Percentiles rank a stretch among this genome's conserved stretches.
Conservation (phyloP, 2,888 invertebrate species). For the Calliscelio sp. region DNA sequence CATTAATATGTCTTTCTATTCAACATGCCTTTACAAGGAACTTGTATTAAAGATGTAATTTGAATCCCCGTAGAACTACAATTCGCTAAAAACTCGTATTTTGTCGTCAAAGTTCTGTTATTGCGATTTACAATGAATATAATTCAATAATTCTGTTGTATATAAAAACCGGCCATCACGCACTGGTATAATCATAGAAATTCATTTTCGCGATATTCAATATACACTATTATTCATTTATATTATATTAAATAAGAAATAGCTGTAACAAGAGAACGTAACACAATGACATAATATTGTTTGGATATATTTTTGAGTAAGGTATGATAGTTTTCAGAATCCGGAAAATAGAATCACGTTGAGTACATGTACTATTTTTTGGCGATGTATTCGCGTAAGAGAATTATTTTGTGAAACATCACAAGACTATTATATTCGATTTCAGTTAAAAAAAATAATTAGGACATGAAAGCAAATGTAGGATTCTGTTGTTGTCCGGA, state of each 20-base stretch:
- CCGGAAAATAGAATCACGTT: too few relatives aligned
- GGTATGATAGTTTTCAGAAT: too few relatives aligned
- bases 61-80: conserved; percentile 8
- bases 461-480: too few relatives aligned
- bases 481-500: too few relatives aligned
- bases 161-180: conserved; percentile 37
- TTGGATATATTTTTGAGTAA: not conserved
- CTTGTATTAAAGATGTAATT: conserved; percentile 15
- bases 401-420: too few relatives aligned
- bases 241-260: conserved; percentile 34
- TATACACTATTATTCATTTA: conserved; percentile 24
- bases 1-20: not conserved
- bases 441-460: too few relatives aligned
- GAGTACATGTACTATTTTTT: too few relatives aligned
- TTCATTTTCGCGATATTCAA: conserved; percentile 15
- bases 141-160: conserved; percentile 6
- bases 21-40: conserved; percentile 34
- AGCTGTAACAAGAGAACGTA: conserved; percentile 22
- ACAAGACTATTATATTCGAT: too few relatives aligned
- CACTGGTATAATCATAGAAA: conserved; percentile 21
- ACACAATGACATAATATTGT: conserved; percentile 20
- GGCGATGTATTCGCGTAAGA: not conserved
- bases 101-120: conserved; percentile 10
- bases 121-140: conserved; percentile 12
- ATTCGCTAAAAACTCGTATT: conserved; percentile 21